These are phyloP conservation scores for Sebastes umbrosus DNA, from an alignment of 2,797 vertebrate genomes.

Conservation along the genomic window DNA sequence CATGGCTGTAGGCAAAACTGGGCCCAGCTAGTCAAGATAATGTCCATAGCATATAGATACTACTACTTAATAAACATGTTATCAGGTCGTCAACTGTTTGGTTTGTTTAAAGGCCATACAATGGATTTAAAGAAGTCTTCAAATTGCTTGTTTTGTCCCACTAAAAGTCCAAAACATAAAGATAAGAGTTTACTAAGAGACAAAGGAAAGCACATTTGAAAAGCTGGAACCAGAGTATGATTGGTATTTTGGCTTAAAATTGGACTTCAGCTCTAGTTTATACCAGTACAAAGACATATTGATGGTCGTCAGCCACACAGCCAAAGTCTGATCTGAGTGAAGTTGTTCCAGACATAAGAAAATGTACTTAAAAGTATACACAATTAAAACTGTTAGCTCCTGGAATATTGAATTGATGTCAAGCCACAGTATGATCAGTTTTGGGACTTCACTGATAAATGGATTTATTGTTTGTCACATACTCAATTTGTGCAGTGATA, in stretches of 20 bases:
- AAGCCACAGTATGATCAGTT: background rate
- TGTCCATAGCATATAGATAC: background rate
- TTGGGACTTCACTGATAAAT: background rate
- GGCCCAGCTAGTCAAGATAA: background rate
- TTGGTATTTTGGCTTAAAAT: background rate
- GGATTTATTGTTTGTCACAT: background rate
- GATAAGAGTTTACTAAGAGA: no score
- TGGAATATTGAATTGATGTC: background rate
- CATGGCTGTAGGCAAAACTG: background rate
- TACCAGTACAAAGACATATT: background rate
- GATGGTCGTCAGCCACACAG: background rate
- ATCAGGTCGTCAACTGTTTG: background rate
- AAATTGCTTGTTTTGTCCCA: no score
- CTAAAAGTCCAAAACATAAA: no score
- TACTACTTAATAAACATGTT: background rate
- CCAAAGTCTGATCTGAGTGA: background rate
- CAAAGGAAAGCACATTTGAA: no score
- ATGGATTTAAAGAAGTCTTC: background rate
- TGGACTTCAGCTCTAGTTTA: background rate
- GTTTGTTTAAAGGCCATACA: background rate
- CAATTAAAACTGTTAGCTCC: background rate
- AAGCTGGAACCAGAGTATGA: background rate
- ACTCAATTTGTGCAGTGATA: background rate
- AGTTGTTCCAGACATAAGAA: background rate
- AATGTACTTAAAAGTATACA: background rate